These are phyloP conservation scores for Zophobas atratus DNA, from an alignment of 1,140 invertebrate species.

Conservation along the genomic window DNA sequence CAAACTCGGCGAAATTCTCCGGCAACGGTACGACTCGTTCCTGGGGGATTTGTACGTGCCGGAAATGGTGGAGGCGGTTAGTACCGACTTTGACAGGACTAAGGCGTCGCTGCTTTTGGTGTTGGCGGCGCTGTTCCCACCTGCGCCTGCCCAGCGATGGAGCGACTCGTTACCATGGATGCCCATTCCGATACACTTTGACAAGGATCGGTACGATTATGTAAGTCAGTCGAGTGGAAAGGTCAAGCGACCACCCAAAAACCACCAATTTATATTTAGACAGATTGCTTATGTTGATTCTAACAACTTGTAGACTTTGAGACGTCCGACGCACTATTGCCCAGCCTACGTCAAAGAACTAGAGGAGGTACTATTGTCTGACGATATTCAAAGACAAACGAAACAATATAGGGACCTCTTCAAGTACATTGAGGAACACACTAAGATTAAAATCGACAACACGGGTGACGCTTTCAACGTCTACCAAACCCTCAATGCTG, in stretches of 20 bases:
- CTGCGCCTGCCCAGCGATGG: constrained; percentile 67
- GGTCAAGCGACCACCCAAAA: background rate
- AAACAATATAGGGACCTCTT: constrained; percentile 54
- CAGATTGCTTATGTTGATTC: background rate
- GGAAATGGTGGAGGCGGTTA: constrained; percentile 62
- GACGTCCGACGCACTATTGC: constrained; percentile 62
- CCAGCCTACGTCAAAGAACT: constrained; percentile 62
- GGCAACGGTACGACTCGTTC: constrained; percentile 75
- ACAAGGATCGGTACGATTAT: constrained; percentile 67
- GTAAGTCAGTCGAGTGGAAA: constrained; percentile 61
- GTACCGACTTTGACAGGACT: constrained; percentile 72
- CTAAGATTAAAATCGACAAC: constrained; percentile 49
- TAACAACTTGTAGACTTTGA: constrained; percentile 52
- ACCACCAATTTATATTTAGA: too few relatives aligned
- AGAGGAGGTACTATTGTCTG: constrained; percentile 54
- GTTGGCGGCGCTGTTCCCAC: constrained; percentile 70
- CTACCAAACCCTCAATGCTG: constrained; percentile 63
- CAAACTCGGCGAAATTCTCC: constrained; percentile 75
- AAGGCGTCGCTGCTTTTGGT: constrained; percentile 74
- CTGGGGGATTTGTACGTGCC: constrained; percentile 74
- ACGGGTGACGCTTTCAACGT: constrained; percentile 58
- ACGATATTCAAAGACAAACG: constrained; percentile 53
- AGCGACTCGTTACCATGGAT: constrained; percentile 69
- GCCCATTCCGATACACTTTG: constrained; percentile 72
- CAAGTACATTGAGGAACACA: constrained; percentile 59